These are phyloP conservation scores for Takifugu rubripes DNA, from an alignment of 2,797 vertebrate genomes.

Conservation along the genomic window DNA sequence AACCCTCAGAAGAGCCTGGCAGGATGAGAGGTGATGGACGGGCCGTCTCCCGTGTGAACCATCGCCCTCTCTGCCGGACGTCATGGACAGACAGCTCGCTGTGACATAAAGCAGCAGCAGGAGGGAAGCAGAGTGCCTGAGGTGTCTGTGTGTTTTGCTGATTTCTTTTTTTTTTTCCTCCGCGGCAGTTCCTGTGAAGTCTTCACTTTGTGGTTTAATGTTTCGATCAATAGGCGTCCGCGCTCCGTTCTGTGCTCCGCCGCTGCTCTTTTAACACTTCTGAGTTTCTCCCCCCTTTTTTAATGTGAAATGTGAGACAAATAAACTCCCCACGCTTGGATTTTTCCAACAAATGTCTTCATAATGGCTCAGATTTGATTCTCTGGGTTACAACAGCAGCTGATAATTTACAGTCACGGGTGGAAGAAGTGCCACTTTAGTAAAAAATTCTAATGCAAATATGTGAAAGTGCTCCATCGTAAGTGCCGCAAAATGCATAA, in stretches of 20 bases:
- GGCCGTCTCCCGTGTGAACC: conserved; percentile 57
- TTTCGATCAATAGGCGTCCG: conserved; percentile 14
- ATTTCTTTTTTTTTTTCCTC: not conserved
- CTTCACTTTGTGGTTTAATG: conserved; percentile 22
- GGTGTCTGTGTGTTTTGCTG: conserved; percentile 10
- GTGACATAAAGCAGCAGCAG: conserved; percentile 32
- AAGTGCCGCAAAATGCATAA: no score
- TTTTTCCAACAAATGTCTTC: conserved; percentile 3
- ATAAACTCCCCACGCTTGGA: conserved; percentile 1
- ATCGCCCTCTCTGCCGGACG: conserved; percentile 28
- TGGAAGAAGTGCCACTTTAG: no score
- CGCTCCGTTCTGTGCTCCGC: not conserved
- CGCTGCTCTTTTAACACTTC: conserved; percentile 11
- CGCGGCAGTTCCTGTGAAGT: not conserved
- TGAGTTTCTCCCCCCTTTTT: not conserved
- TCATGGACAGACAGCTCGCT: conserved; percentile 43
- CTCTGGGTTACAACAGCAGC: no score
- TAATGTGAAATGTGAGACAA: conserved; percentile 13
- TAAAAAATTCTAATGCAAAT: no score
- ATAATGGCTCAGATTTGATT: no score
- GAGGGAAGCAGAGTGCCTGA: conserved; percentile 17
- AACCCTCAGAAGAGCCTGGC: conserved; percentile 64
- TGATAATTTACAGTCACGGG: no score
- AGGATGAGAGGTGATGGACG: conserved; percentile 63
- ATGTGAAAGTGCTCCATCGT: no score